These are phyloP conservation scores for Eulemur rubriventer DNA, from an alignment of 2,797 vertebrate species.

Conservation along the genomic window DNA sequence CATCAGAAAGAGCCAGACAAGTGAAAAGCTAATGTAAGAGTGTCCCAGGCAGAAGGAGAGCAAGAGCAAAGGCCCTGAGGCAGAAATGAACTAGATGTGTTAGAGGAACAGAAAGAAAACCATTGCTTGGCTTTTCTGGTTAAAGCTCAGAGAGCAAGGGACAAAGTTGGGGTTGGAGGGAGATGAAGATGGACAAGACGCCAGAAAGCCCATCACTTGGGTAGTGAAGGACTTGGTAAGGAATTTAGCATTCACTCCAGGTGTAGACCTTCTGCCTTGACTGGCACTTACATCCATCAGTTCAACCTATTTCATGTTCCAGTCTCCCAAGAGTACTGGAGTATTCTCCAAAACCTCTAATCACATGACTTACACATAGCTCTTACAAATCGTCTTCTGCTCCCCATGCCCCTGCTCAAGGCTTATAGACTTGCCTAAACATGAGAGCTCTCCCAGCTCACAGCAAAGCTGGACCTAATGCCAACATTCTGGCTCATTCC, in stretches of 20 bases:
- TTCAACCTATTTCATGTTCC: background rate
- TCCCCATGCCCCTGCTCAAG: background rate
- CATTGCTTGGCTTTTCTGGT: background rate
- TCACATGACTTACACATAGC: too few species aligned
- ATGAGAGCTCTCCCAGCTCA: background rate
- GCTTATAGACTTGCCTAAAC: background rate
- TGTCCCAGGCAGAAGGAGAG: background rate
- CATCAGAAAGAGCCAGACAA: background rate
- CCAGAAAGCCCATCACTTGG: background rate
- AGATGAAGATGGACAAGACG: background rate
- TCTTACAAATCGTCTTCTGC: background rate
- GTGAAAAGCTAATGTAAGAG: background rate
- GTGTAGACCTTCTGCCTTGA: background rate
- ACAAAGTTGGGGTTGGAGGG: background rate
- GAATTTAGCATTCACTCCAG: background rate
- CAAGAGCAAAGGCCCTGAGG: background rate
- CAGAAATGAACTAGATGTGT: background rate
- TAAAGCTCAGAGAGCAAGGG: background rate
- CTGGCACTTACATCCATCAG: background rate
- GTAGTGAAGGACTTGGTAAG: background rate
- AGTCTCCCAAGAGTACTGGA: background rate
- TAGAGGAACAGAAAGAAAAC: background rate
- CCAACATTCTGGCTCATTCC: background rate
- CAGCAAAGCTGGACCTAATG: background rate
- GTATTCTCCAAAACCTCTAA: background rate